phyloP scores from a whole-genome alignment of 2,888 invertebrate species.

The Candidula unifasciata region DNA sequence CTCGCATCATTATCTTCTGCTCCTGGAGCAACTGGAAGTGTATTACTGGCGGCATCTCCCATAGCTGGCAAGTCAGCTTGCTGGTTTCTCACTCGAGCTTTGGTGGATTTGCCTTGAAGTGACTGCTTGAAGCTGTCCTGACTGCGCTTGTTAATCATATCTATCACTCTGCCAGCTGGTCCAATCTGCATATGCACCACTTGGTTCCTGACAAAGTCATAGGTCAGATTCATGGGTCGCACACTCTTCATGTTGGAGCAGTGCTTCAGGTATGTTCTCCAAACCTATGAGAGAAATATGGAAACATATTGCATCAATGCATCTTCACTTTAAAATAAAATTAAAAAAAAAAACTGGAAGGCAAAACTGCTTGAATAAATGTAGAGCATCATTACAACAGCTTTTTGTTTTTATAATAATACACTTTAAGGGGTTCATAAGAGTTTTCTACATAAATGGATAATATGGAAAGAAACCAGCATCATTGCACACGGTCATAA shows the following conservation, averaged over 20 bases:
- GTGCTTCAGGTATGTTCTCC: slow-evolving; percentile 71
- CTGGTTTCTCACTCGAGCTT: neutral
- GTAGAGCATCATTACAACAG: no score
- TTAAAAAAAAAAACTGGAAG: no score
- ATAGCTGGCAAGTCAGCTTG: neutral
- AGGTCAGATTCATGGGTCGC: slow-evolving; percentile 63
- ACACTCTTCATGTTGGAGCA: slow-evolving; percentile 73
- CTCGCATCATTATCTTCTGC: neutral
- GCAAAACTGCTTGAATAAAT: no score
- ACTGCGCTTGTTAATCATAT: slow-evolving; percentile 49
- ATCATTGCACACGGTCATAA: no score
- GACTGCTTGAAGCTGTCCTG: slow-evolving; percentile 40
- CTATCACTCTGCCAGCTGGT: slow-evolving; percentile 50
- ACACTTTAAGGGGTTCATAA: no score
- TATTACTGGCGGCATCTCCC: slow-evolving; percentile 12
- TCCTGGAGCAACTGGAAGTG: neutral
- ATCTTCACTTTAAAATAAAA: no score
- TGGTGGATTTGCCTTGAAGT: slow-evolving; percentile 21
- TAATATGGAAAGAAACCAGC: no score
- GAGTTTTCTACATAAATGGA: no score
- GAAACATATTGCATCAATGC: neutral
- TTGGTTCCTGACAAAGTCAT: slow-evolving; percentile 66
- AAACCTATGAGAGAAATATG: slow-evolving; percentile 56
- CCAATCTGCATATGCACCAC: slow-evolving; percentile 60
- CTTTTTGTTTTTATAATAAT: no score